These are phyloP conservation scores for Odontamblyopus lacepedii DNA, from an alignment of 2,797 vertebrate species.

Conservation along the genomic window DNA sequence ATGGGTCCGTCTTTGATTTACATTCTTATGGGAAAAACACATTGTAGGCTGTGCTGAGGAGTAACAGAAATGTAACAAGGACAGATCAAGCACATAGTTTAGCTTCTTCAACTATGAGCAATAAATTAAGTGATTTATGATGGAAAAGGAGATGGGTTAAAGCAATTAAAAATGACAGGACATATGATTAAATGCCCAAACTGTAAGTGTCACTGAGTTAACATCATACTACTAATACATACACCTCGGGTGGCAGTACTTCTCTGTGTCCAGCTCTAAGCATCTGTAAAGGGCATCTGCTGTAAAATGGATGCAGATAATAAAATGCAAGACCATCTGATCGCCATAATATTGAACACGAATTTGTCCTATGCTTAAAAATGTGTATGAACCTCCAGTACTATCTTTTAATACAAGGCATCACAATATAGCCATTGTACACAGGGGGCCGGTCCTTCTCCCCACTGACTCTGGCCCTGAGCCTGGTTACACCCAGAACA, in stretches of 20 bases:
- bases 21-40: slow-evolving; percentile 15
- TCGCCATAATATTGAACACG: too few species aligned
- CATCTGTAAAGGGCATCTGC: too few species aligned
- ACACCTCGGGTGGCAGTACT: neutral
- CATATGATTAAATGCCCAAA: neutral
- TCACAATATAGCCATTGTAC: neutral
- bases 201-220: neutral
- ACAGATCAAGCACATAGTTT: slow-evolving; percentile 16
- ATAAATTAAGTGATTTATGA: slow-evolving; percentile 9
- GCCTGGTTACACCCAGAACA: slow-evolving; percentile 2
- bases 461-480: neutral
- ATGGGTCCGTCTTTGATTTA: slow-evolving; percentile 13
- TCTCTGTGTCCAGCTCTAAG: too few species aligned
- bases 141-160: neutral
- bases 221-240: neutral
- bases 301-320: neutral
- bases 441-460: neutral
- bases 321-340: neutral
- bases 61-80: slow-evolving; percentile 18
- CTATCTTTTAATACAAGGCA: neutral
- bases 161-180: neutral
- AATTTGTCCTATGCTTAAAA: neutral
- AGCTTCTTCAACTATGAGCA: slow-evolving; percentile 10
- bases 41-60: neutral
- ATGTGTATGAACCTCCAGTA: neutral